These are phyloP conservation scores for Brotogeris chrysoptera DNA, from an alignment of 2,797 vertebrate species.

Conservation along the genomic window DNA sequence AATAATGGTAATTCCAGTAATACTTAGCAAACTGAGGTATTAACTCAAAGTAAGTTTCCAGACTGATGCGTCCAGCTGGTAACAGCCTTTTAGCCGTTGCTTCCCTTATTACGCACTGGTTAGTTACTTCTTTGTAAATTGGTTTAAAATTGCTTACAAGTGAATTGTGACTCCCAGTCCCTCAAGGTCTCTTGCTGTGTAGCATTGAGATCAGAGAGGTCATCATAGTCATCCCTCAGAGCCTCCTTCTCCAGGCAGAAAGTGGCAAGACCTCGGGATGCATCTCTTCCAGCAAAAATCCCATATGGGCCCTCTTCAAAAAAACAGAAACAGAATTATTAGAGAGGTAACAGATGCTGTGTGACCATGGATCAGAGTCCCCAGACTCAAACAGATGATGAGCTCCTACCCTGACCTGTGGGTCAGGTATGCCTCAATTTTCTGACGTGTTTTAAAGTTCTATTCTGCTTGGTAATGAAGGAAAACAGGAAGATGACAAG, in stretches of 20 bases:
- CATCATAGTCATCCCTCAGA: conserved; percentile 90
- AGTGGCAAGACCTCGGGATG: conserved; percentile 95
- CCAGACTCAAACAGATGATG: background rate
- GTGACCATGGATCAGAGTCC: background rate
- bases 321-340: conserved; percentile 25
- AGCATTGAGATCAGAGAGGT: conserved; percentile 91
- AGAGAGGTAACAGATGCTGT: background rate
- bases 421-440: background rate
- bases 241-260: conserved; percentile 96
- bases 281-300: conserved; percentile 94
- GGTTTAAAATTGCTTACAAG: conserved; percentile 80
- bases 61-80: background rate
- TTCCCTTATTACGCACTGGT: background rate
- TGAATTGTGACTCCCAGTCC: conserved; percentile 97
- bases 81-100: background rate
- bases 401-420: background rate
- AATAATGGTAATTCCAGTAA: background rate
- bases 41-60: background rate
- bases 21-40: background rate
- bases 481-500: background rate
- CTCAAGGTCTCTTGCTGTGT: conserved; percentile 90
- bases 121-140: background rate
- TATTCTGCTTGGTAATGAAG: background rate
- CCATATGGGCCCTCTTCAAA: conserved; percentile 93
- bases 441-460: background rate